phyloP scores from a whole-genome alignment of 2,113 vertebrate species.

The Podilymbus podiceps region DNA sequence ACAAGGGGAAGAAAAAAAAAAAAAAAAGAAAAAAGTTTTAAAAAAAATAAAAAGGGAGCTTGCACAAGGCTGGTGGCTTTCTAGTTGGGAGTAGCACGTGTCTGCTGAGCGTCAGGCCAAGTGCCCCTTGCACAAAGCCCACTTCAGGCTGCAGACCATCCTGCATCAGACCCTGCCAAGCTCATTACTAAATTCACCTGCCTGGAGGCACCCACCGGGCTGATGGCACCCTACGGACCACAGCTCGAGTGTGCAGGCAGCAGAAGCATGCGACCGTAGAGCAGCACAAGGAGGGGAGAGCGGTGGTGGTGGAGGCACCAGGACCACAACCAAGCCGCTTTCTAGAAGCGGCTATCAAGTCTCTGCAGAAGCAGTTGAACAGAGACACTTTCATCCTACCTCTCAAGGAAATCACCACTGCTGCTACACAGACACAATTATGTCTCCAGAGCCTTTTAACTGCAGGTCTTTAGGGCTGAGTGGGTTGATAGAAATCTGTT shows the following conservation, averaged over 20 bases:
- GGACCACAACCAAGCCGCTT: neutral
- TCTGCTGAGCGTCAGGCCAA: neutral
- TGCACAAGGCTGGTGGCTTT: neutral
- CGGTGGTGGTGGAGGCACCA: neutral
- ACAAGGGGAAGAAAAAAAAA: rapidly evolving
- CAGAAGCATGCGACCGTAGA: neutral
- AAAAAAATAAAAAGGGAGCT: neutral
- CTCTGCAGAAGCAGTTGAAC: conserved; percentile 20
- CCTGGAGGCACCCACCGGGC: neutral
- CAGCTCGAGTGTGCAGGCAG: rapidly evolving
- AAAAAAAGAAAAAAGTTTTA: too few relatives aligned
- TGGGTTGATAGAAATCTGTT: conserved; percentile 40
- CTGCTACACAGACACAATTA: conserved; percentile 19
- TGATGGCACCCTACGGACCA: neutral
- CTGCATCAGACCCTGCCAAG: neutral
- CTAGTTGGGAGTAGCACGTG: rapidly evolving
- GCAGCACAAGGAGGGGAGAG: neutral
- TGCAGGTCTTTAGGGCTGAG: conserved; percentile 39
- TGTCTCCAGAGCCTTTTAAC: conserved; percentile 44
- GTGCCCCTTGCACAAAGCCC: neutral
- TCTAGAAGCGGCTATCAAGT: conserved; percentile 19
- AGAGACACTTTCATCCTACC: conserved; percentile 3
- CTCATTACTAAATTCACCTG: neutral
- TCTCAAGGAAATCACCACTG: conserved; percentile 26
- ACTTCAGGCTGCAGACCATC: neutral